Evolutionary conservation across 2,113 vertebrate species (phyloP).

Genomic region (Clarias gariepinus): DNA sequence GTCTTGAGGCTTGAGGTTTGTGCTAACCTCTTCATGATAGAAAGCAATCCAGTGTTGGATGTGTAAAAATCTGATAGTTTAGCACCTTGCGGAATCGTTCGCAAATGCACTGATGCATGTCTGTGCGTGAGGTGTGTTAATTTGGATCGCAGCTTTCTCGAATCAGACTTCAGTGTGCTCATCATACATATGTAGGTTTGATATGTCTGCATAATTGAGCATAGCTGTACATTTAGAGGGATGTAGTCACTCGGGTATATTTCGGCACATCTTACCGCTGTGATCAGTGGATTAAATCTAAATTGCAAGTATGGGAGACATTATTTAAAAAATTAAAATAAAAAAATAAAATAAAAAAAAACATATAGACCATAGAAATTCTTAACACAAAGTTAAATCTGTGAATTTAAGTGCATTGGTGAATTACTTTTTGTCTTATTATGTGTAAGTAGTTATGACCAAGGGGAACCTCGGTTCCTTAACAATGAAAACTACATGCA

Average conservation of each 20-base stretch:
- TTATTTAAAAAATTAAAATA: not conserved
- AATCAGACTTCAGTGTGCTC: constrained; percentile 5
- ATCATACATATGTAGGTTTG: constrained; percentile 29
- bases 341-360: no score
- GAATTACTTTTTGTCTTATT: not conserved
- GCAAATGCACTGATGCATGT: constrained; percentile 10
- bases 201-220: constrained; percentile 15
- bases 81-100: constrained; percentile 14
- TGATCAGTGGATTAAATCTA: not conserved
- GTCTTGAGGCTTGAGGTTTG: not conserved
- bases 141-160: constrained; percentile 20
- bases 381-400: no score
- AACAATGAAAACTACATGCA: no score
- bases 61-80: constrained; percentile 18
- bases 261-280: not conserved
- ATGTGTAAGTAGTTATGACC: not conserved
- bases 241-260: not conserved
- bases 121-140: constrained; percentile 1
- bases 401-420: constrained; percentile 12
- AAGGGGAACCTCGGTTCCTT: no score
- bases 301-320: not conserved
- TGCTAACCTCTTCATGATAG: constrained; percentile 3
- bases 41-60: constrained; percentile 14
- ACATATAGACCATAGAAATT: not conserved
- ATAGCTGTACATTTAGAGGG: not conserved